phyloP scores from a whole-genome alignment of 1,140 invertebrate genomes.

The Caenorhabditis latens region DNA sequence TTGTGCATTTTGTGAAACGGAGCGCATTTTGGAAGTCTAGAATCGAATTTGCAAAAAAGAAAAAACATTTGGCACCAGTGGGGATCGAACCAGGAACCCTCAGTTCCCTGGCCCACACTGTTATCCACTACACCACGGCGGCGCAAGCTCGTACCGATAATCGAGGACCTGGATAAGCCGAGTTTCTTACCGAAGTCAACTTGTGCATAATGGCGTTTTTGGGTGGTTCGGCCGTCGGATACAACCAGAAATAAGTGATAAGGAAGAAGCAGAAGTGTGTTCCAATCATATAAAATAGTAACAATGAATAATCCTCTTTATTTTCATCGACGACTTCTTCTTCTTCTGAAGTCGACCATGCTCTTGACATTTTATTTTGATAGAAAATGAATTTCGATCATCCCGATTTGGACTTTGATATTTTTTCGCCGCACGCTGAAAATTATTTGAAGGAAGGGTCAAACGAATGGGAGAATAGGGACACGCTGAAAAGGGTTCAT shows the following conservation, averaged over 20 bases:
- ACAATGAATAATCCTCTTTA: not conserved
- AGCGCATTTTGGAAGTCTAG: not conserved
- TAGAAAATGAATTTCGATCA: no score
- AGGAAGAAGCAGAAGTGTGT: constrained; percentile 21
- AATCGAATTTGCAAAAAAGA: not conserved
- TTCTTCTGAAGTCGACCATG: not conserved
- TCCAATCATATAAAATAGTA: constrained; percentile 4
- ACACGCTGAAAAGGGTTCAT: no score
- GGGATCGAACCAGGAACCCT: no score
- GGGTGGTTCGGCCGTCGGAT: not conserved
- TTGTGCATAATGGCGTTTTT: not conserved
- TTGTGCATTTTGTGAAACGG: not conserved
- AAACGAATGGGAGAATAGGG: not conserved
- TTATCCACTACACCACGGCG: not conserved
- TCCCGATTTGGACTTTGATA: no score
- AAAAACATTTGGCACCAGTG: not conserved
- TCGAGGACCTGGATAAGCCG: no score
- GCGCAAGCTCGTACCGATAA: not conserved
- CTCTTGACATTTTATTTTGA: not conserved
- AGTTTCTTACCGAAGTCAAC: not conserved
- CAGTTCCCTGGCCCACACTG: no score
- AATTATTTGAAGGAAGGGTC: not conserved
- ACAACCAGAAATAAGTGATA: constrained; percentile 4
- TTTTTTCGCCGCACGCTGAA: not conserved
- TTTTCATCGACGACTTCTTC: not conserved